These are phyloP conservation scores for Adelognathus sp. DNA, from an alignment of 2,888 invertebrate genomes.

Conservation along the genomic window DNA sequence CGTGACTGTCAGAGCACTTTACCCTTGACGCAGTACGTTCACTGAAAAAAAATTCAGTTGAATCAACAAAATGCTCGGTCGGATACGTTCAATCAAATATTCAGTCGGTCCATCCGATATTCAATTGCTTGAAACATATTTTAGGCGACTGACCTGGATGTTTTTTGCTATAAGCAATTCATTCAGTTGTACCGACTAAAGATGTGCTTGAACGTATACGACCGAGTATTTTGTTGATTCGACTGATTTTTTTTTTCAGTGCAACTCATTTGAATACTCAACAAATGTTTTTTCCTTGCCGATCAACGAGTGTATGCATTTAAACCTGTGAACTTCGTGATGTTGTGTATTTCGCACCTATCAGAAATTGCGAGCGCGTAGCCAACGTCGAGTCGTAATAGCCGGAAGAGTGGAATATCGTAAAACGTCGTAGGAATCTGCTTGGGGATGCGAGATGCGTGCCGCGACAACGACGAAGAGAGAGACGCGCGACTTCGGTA, in stretches of 20 bases:
- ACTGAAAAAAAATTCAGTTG: too few relatives aligned
- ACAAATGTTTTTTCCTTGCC: not conserved
- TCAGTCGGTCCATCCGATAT: too few relatives aligned
- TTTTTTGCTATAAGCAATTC: too few relatives aligned
- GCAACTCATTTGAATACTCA: too few relatives aligned
- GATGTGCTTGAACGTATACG: too few relatives aligned
- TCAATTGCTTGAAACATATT: too few relatives aligned
- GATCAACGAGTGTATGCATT: not conserved
- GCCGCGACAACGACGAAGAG: slow-evolving; percentile 23
- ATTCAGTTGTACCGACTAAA: too few relatives aligned
- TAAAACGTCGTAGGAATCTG: slow-evolving; percentile 9
- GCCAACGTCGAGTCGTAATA: not conserved
- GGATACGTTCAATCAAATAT: too few relatives aligned
- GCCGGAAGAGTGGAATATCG: slow-evolving; percentile 29
- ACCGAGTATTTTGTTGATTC: too few relatives aligned
- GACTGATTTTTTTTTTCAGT: too few relatives aligned
- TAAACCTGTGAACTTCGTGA: not conserved
- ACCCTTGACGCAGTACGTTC: not conserved
- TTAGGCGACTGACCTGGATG: too few relatives aligned
- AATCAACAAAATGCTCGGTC: too few relatives aligned
- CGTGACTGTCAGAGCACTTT: not conserved
- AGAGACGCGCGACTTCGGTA: not conserved
- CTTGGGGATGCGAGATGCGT: slow-evolving; percentile 37
- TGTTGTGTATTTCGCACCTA: not conserved
- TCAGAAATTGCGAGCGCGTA: not conserved